Evolutionary conservation across 37 sponge, comb jelly and placozoan species (phyloP), one percentile per base, ranked within the genome.

Genomic region (Bolinopsis microptera): DNA sequence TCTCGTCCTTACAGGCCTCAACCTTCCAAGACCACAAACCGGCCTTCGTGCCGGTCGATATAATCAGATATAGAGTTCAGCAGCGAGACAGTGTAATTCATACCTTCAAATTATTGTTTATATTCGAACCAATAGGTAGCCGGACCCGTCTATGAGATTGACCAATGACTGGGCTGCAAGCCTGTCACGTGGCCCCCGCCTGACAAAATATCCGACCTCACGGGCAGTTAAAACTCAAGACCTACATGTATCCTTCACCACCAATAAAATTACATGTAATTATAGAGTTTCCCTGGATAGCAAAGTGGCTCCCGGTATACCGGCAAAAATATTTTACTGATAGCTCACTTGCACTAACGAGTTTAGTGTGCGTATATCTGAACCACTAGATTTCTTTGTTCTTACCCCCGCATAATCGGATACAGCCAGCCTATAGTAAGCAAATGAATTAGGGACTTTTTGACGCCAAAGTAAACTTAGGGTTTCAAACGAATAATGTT

Each of bases 251-350:
- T 70, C 74, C 74, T 70, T 70, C 74, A 70, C 74, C 74, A 70
- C 74, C 74, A 70, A 70, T 70, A 70, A 70, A 70, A 70, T 70
- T 70, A 70, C 74, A 70, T 70, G 74, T 70, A 70, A 70, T 70
- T 70, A 70, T 70, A 70, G 74, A 28, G 74, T 70, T 70, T 70
- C 74, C 74, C 74, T 70, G 74, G 74, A 70, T 70, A 70, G 74
- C 74, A 70, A 70, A 70, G 74, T 70, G 74, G 74, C 74, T 70
- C 74, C 74, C 30, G 28, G 25, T 70, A 70, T 70, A 70, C 74
- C 74, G 74, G 74, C 74, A 70, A 70, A 70, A 70, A 70, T 70
- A 70, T 70, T 70, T 70, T 70, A 70, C 74, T 70, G 74, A 70
- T 70, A 70, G 74, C 74, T 70, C 30, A 70, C 28, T 26, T 70